A percentile compares a stretch with the other conserved stretches of the same genome.
phyloP scores from a whole-genome alignment of 2,113 vertebrate species.

The Mungos mungo region DNA sequence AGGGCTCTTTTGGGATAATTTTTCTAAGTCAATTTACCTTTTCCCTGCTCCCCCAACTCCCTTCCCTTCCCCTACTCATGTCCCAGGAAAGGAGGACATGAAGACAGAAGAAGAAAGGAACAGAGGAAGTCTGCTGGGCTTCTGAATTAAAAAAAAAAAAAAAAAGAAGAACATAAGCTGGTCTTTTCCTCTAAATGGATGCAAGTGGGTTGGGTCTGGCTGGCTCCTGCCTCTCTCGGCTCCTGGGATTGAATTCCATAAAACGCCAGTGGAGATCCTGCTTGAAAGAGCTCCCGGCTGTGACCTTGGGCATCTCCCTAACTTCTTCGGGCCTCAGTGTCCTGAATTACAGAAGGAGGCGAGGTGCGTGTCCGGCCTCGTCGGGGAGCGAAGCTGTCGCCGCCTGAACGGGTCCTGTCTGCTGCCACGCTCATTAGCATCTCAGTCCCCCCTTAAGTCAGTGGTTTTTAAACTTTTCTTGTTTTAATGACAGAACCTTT shows the following conservation, averaged over 20 bases:
- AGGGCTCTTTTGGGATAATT: neutral
- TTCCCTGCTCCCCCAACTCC: neutral
- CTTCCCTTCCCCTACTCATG: rapidly evolving
- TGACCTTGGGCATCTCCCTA: rapidly evolving
- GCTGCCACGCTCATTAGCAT: rapidly evolving
- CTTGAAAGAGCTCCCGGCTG: rapidly evolving
- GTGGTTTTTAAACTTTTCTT: neutral
- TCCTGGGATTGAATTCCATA: neutral
- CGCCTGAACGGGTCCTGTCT: rapidly evolving
- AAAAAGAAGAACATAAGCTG: too few species aligned
- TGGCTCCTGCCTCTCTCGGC: neutral
- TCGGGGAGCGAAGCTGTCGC: rapidly evolving
- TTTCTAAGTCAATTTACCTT: neutral
- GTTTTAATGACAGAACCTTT: neutral
- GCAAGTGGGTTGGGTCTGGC: rapidly evolving
- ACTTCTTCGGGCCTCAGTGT: rapidly evolving
- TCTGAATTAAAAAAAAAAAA: neutral
- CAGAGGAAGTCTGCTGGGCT: neutral
- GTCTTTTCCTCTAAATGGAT: neutral
- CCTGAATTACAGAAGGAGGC: neutral
- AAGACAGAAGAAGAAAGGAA: neutral
- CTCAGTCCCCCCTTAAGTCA: neutral
- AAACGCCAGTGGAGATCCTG: rapidly evolving
- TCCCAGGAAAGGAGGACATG: neutral
- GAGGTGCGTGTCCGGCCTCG: rapidly evolving